Conservation (phyloP, 1,140 invertebrate species). For the Orchesella cincta region DNA sequence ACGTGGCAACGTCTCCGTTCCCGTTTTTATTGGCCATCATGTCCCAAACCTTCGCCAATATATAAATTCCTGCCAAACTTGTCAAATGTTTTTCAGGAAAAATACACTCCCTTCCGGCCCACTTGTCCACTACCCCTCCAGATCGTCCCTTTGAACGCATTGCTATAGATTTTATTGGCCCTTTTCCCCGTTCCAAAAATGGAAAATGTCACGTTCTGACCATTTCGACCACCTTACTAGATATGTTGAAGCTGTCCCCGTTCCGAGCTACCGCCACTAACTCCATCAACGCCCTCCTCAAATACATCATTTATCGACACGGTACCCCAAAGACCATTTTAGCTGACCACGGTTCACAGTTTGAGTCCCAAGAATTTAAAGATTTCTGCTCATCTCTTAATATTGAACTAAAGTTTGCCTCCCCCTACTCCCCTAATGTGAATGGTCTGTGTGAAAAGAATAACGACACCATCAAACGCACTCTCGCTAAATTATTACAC, state of each 20-base stretch:
- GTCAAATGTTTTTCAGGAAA: constrained; percentile 30
- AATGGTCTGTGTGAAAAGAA: constrained; percentile 49
- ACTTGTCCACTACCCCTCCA: background rate
- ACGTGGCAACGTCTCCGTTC: background rate
- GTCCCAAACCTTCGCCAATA: background rate
- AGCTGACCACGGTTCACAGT: constrained; percentile 53
- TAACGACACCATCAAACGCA: constrained; percentile 43
- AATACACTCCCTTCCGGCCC: background rate
- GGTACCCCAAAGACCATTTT: constrained; percentile 52
- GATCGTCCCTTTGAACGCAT: constrained; percentile 21
- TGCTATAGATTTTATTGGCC: constrained; percentile 38
- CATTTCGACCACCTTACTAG: constrained; percentile 35
- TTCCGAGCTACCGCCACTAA: background rate
- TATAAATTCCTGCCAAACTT: constrained; percentile 8
- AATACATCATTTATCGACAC: constrained; percentile 28
- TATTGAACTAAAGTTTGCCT: constrained; percentile 41
- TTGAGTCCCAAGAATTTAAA: constrained; percentile 51
- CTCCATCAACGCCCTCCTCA: background rate
- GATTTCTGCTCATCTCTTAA: constrained; percentile 48
- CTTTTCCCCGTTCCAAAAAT: background rate
- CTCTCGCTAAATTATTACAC: constrained; percentile 53
- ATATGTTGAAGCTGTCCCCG: constrained; percentile 6
- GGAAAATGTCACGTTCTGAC: constrained; percentile 31
- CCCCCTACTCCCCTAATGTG: constrained; percentile 43
- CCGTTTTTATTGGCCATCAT: constrained; percentile 32